phyloP scores from a whole-genome alignment of 2,113 vertebrate species.

The Gambusia holbrooki region DNA sequence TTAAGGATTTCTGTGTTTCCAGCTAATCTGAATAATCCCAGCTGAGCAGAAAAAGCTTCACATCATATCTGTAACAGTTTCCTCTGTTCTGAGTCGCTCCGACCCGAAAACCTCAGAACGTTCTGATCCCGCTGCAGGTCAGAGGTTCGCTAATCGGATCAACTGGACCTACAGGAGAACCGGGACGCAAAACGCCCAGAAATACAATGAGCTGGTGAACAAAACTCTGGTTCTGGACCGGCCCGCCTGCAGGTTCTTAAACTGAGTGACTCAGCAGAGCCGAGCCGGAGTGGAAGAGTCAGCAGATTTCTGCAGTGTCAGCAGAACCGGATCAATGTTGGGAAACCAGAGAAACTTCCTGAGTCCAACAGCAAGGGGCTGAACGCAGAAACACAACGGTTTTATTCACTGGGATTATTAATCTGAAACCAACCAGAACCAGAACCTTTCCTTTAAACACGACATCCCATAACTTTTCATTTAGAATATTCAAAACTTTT shows the following conservation, averaged over 20 bases:
- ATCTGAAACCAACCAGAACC: too few relatives aligned
- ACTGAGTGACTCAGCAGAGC: too few relatives aligned
- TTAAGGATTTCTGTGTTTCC: background rate
- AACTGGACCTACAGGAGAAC: background rate
- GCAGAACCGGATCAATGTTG: background rate
- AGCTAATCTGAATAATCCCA: background rate
- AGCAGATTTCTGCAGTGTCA: constrained; percentile 6
- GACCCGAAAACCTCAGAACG: background rate
- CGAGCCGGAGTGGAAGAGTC: background rate
- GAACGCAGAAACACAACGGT: too few relatives aligned
- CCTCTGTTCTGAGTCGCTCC: background rate
- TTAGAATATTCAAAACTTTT: too few relatives aligned
- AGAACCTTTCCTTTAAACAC: too few relatives aligned
- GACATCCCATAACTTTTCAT: too few relatives aligned
- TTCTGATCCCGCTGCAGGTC: constrained; percentile 25
- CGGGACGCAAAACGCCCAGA: background rate
- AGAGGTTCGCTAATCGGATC: constrained; percentile 33
- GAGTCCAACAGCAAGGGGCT: background rate
- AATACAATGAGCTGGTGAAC: constrained; percentile 30
- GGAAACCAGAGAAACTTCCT: background rate
- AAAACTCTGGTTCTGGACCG: constrained; percentile 9
- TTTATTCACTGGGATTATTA: too few relatives aligned
- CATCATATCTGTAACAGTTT: constrained; percentile 13
- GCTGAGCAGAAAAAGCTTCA: background rate
- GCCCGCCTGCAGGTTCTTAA: too few relatives aligned